phyloP scores from a whole-genome alignment of 2,797 vertebrate species.

The Anabas testudineus region DNA sequence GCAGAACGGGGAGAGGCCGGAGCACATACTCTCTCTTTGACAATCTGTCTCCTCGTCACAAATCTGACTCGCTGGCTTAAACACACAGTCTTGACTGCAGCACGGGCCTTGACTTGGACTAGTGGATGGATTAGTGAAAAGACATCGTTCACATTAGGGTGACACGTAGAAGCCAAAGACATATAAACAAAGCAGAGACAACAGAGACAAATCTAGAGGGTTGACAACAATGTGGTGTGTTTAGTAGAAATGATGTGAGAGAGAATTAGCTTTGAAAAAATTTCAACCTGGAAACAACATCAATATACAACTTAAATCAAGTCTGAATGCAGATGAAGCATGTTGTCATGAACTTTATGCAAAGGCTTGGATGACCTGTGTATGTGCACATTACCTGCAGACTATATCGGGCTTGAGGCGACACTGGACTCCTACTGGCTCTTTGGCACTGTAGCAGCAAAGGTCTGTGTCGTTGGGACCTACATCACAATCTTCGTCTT shows the following conservation, averaged over 20 bases:
- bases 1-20: constrained; percentile 78
- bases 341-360: neutral
- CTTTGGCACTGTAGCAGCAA: constrained; percentile 84
- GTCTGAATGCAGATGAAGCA: neutral
- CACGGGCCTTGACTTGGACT: constrained; percentile 89
- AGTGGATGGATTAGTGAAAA: constrained; percentile 19
- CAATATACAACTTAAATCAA: neutral
- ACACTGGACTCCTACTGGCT: constrained; percentile 77
- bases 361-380: neutral
- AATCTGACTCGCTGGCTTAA: constrained; percentile 62
- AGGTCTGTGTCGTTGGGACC: constrained; percentile 78
- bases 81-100: constrained; percentile 78
- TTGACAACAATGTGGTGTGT: neutral
- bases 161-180: neutral
- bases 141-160: neutral
- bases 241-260: neutral
- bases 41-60: constrained; percentile 86
- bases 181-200: neutral
- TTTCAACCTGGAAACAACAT: too few species aligned
- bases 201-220: neutral
- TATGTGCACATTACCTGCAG: constrained; percentile 82
- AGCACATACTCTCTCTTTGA: constrained; percentile 75
- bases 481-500: constrained; percentile 88
- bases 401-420: constrained; percentile 78
- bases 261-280: neutral